Base-by-base conservation (phyloP, 2,113 vertebrate genomes). In the Pelecanus crispus region DNA sequence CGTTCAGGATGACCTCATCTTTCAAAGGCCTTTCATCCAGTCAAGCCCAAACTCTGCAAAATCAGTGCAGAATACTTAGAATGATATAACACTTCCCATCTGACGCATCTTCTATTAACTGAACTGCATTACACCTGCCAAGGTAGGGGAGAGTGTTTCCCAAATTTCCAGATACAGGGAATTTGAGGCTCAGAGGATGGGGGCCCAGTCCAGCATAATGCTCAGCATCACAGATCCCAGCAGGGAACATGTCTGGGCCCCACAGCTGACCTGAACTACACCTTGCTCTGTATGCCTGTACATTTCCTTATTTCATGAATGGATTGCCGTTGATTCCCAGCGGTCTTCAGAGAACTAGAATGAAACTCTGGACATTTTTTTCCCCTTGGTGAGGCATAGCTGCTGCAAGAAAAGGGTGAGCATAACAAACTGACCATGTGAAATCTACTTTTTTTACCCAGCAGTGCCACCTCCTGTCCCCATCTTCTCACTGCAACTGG, bases 391-490 rank as follows among this genome's bases (percentile, higher is more conserved):
- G 61, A 77, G 45, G 87, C 53, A 26, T 1, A 42, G 45, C 47
- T 28, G 10, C 66, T 9, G 13, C 42, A 31, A 3, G 36, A 16
- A 11, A 26, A 58, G 20, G 0, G 11, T 3, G 40, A 55, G 22
- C 3, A 0, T 1, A 24, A 26, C 38, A 8, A 66, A 24, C 17
- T 0, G 10, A 6, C 11, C 11, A 1, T 1, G 6, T 7, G 61
- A 22, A 16, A 50, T 4, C 20, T 16, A 2, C 24, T 38, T 26
- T 44, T n/a, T n/a, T 53, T 42, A 18, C 9, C 29, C 71, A 19
- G 75, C 75, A 31, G 63, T 29, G 65, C 55, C 73, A 21, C n/a
- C 84, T 68, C 15, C 79, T 49, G 90, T 9, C 73, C 17, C 36
- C 1, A 1, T 1, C 29, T 6, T 1, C 55, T 22, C 68, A 16